phyloP scores from a whole-genome alignment of 2,888 invertebrate genomes.

The Sepioteuthis lessoniana region DNA sequence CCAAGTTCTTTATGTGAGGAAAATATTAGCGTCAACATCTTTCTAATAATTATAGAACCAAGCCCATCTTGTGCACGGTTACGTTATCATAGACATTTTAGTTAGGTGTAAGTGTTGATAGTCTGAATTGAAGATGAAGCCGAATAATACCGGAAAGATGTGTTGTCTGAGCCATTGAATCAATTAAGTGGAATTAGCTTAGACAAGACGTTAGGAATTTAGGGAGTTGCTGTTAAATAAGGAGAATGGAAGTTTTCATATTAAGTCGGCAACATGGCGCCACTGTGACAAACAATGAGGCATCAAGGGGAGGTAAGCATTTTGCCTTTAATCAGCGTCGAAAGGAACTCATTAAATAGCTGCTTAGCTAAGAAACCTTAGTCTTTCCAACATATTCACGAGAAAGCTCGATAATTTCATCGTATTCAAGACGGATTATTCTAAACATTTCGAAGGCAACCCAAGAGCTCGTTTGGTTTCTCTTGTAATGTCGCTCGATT shows the following conservation, averaged over 20 bases:
- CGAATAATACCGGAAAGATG: neutral
- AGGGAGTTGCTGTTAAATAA: neutral
- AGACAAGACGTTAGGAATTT: neutral
- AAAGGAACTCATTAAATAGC: neutral
- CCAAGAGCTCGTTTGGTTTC: too few species aligned
- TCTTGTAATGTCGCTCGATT: too few species aligned
- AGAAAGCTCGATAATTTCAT: neutral
- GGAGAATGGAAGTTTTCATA: constrained; percentile 33
- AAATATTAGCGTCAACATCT: too few species aligned
- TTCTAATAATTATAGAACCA: too few species aligned
- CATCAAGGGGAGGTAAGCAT: neutral
- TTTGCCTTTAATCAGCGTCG: neutral
- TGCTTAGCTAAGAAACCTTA: neutral
- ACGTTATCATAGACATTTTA: neutral
- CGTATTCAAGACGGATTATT: neutral
- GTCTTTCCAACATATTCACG: neutral
- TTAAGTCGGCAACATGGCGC: neutral
- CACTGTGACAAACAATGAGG: neutral
- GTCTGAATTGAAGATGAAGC: neutral
- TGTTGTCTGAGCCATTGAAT: neutral
- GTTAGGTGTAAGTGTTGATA: neutral
- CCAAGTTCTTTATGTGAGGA: too few species aligned
- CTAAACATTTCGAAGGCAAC: too few species aligned
- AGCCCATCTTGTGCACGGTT: neutral
- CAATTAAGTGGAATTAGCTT: constrained; percentile 5